Evolutionary conservation across 1,140 invertebrate species (phyloP).

Genomic region (Asbolus verrucosus): DNA sequence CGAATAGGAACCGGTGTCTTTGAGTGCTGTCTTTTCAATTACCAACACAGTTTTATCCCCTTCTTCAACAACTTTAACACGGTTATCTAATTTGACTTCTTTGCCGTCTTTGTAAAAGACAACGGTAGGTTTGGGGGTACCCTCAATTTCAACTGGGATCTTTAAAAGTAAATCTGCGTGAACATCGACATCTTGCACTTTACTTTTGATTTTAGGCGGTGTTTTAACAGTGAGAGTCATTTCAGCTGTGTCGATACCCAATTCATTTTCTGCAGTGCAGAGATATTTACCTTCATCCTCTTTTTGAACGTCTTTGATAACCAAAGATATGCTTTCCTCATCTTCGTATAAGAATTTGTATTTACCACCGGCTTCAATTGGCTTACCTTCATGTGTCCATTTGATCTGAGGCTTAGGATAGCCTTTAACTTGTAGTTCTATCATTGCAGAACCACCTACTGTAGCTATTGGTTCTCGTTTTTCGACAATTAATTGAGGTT

Average conservation of each 20-base stretch:
- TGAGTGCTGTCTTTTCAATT: slow-evolving; percentile 83
- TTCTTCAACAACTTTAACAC: slow-evolving; percentile 79
- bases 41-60: slow-evolving; percentile 77
- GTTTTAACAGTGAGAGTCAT: slow-evolving; percentile 83
- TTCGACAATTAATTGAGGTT: slow-evolving; percentile 82
- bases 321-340: slow-evolving; percentile 88
- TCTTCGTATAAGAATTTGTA: slow-evolving; percentile 94
- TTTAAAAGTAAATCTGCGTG: slow-evolving; percentile 77
- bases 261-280: slow-evolving; percentile 87
- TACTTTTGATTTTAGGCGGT: slow-evolving; percentile 85
- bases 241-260: slow-evolving; percentile 83
- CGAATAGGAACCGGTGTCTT: slow-evolving; percentile 94
- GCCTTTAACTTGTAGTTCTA: slow-evolving; percentile 93
- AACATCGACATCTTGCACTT: slow-evolving; percentile 79
- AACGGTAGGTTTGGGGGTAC: slow-evolving; percentile 83
- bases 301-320: slow-evolving; percentile 88
- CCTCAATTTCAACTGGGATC: slow-evolving; percentile 85
- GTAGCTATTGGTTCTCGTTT: slow-evolving; percentile 80
- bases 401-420: slow-evolving; percentile 93
- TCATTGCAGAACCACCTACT: slow-evolving; percentile 91
- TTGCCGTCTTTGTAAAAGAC: slow-evolving; percentile 90
- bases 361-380: slow-evolving; percentile 82
- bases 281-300: slow-evolving; percentile 89
- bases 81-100: slow-evolving; percentile 75
- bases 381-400: slow-evolving; percentile 88